Percentiles rank a stretch among this genome's conserved stretches.
Conservation (phyloP, 2,797 vertebrate genomes). For the Crenuchus spilurus region DNA sequence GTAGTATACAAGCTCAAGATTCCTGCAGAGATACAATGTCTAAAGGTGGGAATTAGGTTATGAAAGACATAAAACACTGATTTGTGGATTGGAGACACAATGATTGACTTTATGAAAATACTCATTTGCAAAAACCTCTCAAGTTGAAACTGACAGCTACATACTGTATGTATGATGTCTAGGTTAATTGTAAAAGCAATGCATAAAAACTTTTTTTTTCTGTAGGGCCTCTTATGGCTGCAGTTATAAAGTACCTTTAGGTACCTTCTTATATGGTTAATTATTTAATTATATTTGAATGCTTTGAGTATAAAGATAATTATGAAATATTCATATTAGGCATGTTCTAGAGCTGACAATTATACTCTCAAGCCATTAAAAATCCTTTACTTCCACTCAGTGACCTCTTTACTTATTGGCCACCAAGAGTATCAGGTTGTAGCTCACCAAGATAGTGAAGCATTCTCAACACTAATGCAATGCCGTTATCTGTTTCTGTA, state of each 20-base stretch:
- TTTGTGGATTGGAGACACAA: conserved; percentile 15
- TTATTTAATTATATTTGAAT: neutral
- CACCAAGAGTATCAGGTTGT: no score
- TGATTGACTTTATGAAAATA: conserved; percentile 33
- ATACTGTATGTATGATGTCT: neutral
- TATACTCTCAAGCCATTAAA: no score
- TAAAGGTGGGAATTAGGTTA: conserved; percentile 20
- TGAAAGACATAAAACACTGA: conserved; percentile 19
- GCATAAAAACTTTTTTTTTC: neutral
- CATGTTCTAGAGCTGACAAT: no score
- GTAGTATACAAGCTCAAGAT: conserved; percentile 33
- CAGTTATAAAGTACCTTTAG: conserved; percentile 22
- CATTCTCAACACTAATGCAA: no score
- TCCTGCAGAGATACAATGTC: neutral
- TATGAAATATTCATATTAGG: no score
- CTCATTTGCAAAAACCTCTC: conserved; percentile 31
- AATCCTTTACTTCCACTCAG: no score
- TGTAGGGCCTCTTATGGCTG: neutral
- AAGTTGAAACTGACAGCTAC: neutral
- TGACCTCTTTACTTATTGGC: no score
- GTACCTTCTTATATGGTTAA: neutral
- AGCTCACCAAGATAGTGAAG: no score
- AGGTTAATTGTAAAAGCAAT: neutral
- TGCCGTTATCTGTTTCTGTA: no score
- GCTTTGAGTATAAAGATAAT: neutral